phyloP scores from a whole-genome alignment of 2,888 invertebrate species.

The Aleiodes testaceus region DNA sequence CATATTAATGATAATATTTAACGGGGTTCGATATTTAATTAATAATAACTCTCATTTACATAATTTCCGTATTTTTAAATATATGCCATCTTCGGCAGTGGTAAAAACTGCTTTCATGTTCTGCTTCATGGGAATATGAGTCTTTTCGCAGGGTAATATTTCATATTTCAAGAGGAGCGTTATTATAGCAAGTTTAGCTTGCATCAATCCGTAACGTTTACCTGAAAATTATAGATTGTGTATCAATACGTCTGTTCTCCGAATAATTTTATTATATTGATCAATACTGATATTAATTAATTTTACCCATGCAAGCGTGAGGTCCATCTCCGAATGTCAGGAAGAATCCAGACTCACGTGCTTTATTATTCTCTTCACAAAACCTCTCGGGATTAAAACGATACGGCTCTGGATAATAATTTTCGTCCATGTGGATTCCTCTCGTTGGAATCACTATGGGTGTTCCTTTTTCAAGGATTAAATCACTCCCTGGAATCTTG shows the following conservation, averaged over 20 bases:
- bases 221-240: conserved; percentile 52
- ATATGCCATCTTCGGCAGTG: conserved; percentile 47
- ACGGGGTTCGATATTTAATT: too few relatives aligned
- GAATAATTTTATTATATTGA: neutral
- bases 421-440: conserved; percentile 68
- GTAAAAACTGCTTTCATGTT: conserved; percentile 55
- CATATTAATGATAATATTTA: too few relatives aligned
- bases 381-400: conserved; percentile 72
- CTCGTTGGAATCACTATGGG: conserved; percentile 65
- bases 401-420: conserved; percentile 69
- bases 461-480: conserved; percentile 64
- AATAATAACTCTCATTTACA: neutral
- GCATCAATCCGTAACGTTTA: conserved; percentile 61
- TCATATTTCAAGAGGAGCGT: conserved; percentile 60
- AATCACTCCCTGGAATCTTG: conserved; percentile 58
- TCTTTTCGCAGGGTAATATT: conserved; percentile 56
- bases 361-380: conserved; percentile 63
- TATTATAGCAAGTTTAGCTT: conserved; percentile 60
- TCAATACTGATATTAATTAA: neutral
- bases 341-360: conserved; percentile 58
- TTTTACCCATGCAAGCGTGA: conserved; percentile 66
- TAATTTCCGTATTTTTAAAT: conserved; percentile 38
- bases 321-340: conserved; percentile 70
- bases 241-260: conserved; percentile 14
- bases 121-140: conserved; percentile 55